Base-by-base conservation (phyloP, 2,797 vertebrate genomes). In the Zenarchopterus dispar region DNA sequence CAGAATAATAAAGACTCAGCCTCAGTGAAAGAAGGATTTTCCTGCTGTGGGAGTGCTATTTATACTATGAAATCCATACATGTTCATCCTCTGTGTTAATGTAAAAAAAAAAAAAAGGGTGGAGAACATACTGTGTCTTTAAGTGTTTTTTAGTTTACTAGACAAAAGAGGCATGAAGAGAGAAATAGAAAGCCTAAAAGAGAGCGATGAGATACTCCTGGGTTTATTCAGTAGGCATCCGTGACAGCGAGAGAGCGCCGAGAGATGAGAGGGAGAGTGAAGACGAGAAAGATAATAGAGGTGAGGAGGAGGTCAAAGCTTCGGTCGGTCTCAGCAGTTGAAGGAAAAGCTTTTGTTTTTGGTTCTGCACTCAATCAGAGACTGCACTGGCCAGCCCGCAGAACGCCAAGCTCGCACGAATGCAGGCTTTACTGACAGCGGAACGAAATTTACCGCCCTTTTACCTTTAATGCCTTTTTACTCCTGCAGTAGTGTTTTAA, bases 241-340 rank as follows among this genome's bases (percentile, higher is more conserved):
- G 26, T 85, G 82, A 81, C 83, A 68, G 77, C 46, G 77, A 85
- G 79, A 72, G 78, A 75, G 78, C 10, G 55, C 56, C 49, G 77
- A 86, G 80, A 88, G 86, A 90, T 89, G 84, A 88, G 83, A 81
- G 52, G 59, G 75, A 69, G 80, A 80, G 67, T 22, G 70, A 42
- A 81, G 81, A 86, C 76, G 51, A 67, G 82, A 24, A 73, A 88
- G 88, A 89, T 90, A 90, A 90, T 91, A 75, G 91, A 92, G 89
- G 89, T 91, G 85, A 88, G 80, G 44, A 72, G 54, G 68, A 87
- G 91, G 91, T 89, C 89, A 84, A 47, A 77, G 82, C 87, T 82
- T 69, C 33, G 75, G 77, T 82, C 80, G 8, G 24, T 78, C 73
- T 81, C 53, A 39, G 81, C 73, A 48, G 56, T 69, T 78, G 81